Conservation (phyloP, 2,797 vertebrate species). For the Austrolebias charrua region DNA sequence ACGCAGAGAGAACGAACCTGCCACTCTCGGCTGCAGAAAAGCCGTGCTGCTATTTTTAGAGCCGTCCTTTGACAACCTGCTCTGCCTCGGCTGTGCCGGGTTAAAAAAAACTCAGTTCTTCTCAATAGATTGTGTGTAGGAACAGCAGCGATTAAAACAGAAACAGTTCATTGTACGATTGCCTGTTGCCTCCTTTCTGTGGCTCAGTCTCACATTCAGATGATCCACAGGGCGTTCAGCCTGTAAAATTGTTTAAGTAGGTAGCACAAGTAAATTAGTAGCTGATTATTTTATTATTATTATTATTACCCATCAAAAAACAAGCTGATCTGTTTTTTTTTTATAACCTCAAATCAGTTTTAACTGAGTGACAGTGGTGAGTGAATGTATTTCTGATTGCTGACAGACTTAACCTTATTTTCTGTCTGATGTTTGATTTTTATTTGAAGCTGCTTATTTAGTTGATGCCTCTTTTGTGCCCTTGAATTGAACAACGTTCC, state of each 20-base stretch:
- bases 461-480: conserved; percentile 22
- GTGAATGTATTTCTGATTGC: conserved; percentile 1
- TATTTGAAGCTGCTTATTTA: conserved; percentile 1
- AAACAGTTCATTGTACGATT: conserved; percentile 25
- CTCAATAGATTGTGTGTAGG: conserved; percentile 46
- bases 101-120: conserved; percentile 59
- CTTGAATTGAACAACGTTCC: conserved; percentile 1
- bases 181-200: conserved; percentile 2
- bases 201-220: background rate
- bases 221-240: background rate
- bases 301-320: background rate
- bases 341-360: background rate
- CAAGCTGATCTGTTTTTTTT: background rate
- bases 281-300: background rate
- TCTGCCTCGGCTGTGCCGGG: conserved; percentile 63
- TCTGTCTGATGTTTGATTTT: conserved; percentile 1
- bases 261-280: no score
- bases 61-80: conserved; percentile 73
- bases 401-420: background rate
- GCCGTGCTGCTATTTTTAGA: conserved; percentile 79
- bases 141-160: conserved; percentile 24
- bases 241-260: background rate
- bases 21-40: conserved; percentile 70
- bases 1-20: conserved; percentile 65
- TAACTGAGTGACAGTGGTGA: background rate